A percentile compares a stretch with the other conserved stretches of the same genome.
These are phyloP conservation scores for Philantomba maxwellii DNA, from an alignment of 2,113 vertebrate genomes.

Conservation along the genomic window DNA sequence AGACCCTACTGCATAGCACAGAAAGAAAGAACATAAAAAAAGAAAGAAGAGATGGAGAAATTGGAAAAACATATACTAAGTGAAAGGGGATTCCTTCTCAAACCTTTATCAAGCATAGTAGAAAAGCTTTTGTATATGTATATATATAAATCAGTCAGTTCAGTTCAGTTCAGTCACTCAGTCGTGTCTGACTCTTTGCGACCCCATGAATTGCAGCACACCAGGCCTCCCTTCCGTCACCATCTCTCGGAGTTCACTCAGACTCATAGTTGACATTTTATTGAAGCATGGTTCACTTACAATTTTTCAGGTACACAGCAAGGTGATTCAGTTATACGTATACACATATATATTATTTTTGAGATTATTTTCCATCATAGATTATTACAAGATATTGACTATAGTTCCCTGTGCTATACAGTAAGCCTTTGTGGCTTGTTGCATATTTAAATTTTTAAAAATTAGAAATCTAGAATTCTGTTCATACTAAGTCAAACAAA, in stretches of 20 bases:
- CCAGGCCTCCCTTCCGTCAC: too few relatives aligned
- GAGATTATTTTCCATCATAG: not conserved
- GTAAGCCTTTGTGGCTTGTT: not conserved
- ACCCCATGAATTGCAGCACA: too few relatives aligned
- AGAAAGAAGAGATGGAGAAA: not conserved
- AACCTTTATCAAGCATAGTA: not conserved
- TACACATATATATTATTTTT: not conserved
- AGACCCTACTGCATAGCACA: not conserved
- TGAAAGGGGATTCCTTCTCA: not conserved
- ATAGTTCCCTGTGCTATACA: not conserved
- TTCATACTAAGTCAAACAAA: not conserved
- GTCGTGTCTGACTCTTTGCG: too few relatives aligned
- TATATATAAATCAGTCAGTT: not conserved
- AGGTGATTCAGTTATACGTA: not conserved
- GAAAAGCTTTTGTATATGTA: not conserved
- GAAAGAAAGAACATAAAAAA: not conserved
- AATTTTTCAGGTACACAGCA: not conserved
- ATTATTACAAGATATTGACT: not conserved
- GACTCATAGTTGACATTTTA: not conserved
- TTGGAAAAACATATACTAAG: not conserved
- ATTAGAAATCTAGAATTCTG: not conserved
- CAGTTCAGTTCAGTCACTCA: too few relatives aligned
- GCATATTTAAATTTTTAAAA: not conserved
- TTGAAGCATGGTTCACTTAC: not conserved
- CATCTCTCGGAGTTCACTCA: too few relatives aligned